Evolutionary conservation across 2,797 vertebrate genomes (phyloP), one percentile per base, ranked within the genome.

Genomic region (Malurus leucopterus): DNA sequence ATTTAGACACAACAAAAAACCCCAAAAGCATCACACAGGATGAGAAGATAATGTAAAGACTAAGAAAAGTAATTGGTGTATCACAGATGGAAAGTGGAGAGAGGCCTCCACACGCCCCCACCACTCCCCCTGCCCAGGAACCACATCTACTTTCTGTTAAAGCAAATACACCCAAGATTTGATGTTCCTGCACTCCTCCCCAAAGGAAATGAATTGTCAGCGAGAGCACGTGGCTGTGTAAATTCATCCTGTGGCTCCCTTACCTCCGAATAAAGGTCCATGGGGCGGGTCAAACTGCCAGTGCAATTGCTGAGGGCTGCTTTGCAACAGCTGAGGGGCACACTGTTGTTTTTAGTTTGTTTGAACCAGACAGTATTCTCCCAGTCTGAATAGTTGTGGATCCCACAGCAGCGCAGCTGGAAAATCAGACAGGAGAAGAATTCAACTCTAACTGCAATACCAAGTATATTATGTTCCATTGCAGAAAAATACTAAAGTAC

Each of bases 351-450:
- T 96, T 97, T 98, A 27, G 98, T 98, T 94, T 99, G 98, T 89
- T 98, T 98, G 96, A 99, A 99, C 99, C 99, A 99, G 87, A 95
- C 96, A 4, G 99, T 99, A 58, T 98, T 97, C 97, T 97, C 98
- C 99, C 99, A 99, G 95, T 99, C 99, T 80, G 98, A 98, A 93
- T 98, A 99, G 97, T 99, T 99, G 93, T 98, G 98, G 88, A 99
- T 99, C 70, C 99, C 99, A 59, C 99, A 99, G 95, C 99, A 99
- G 89, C 97, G 98, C 88, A 99, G 97, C 99, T 97, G 68, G 16
- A 92, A 89, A 74, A 36, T 11, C 46, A 91, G 6, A n/a, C 47
- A 72, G 15, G 26, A 43, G 63, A 75, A 89, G 32, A 84, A 68
- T 29, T 84, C 11, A 90, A 46, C 54, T 80, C 34, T 61, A 83